These are phyloP conservation scores for Galendromus occidentalis DNA, from an alignment of 1,140 invertebrate species.

Conservation along the genomic window DNA sequence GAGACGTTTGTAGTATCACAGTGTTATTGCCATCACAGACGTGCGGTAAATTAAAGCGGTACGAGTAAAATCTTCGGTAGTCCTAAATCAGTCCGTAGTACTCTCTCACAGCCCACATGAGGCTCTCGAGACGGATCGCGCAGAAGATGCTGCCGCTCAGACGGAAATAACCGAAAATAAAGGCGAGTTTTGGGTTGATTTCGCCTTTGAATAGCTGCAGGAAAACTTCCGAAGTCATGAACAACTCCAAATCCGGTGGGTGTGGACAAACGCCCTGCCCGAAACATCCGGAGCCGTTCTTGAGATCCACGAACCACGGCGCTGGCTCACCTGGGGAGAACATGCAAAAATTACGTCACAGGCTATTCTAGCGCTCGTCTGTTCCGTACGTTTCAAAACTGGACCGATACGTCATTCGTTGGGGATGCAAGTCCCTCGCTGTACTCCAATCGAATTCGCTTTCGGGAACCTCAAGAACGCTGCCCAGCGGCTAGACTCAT, in stretches of 20 bases:
- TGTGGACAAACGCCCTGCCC: background rate
- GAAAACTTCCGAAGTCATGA: slow-evolving; percentile 2
- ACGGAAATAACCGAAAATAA: background rate
- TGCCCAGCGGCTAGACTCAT: background rate
- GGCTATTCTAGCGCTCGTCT: background rate
- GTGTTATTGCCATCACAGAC: too few species aligned
- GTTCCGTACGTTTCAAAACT: background rate
- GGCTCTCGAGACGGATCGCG: slow-evolving; percentile 1
- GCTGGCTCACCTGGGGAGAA: background rate
- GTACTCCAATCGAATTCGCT: background rate
- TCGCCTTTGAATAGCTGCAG: slow-evolving; percentile 8
- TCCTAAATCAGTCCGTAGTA: background rate
- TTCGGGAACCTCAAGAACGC: background rate
- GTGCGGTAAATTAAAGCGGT: too few species aligned
- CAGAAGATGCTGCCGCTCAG: slow-evolving; percentile 2
- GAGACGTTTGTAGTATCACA: too few species aligned
- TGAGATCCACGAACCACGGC: slow-evolving; percentile 1
- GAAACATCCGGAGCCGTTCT: background rate
- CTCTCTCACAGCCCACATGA: slow-evolving; percentile 7
- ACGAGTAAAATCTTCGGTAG: background rate
- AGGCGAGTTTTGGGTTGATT: slow-evolving; percentile 9
- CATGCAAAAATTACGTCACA: background rate
- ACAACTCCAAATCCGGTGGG: background rate
- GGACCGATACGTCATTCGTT: background rate
- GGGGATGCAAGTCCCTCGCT: background rate